Percentiles rank a stretch among this genome's conserved stretches.
Evolutionary conservation across 2,888 invertebrate genomes (phyloP).

Genomic region (Erebia aethiops): DNA sequence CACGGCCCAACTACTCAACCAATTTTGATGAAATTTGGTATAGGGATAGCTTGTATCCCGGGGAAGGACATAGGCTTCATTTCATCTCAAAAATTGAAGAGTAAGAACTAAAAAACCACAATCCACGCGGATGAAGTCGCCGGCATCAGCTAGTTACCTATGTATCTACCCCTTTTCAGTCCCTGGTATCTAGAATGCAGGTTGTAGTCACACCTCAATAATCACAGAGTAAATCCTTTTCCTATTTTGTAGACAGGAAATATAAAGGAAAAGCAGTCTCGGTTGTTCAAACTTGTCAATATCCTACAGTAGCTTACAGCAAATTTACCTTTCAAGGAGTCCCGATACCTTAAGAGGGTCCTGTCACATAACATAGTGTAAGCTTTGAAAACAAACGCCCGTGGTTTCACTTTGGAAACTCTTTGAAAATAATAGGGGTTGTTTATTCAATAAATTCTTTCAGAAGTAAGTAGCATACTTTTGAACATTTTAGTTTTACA

Average conservation of each 20-base stretch:
- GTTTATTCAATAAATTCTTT: conserved; percentile 17
- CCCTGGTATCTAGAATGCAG: not conserved
- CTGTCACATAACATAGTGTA: conserved; percentile 40
- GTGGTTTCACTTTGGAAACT: conserved; percentile 16
- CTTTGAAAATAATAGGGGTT: conserved; percentile 2
- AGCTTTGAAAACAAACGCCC: conserved; percentile 29
- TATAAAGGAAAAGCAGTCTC: conserved; percentile 21
- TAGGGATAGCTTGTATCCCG: too few species aligned
- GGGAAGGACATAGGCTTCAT: too few species aligned
- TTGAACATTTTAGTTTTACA: too few species aligned
- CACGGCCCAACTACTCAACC: too few species aligned
- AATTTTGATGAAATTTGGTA: too few species aligned
- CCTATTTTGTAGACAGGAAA: conserved; percentile 10
- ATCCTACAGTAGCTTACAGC: conserved; percentile 28
- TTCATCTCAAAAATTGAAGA: too few species aligned
- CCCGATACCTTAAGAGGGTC: conserved; percentile 41
- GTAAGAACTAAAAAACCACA: too few species aligned
- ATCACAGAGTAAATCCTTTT: not conserved
- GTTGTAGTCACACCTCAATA: not conserved
- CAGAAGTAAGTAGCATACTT: too few species aligned
- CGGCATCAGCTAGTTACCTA: not conserved
- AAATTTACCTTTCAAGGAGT: conserved; percentile 37
- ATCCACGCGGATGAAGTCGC: not conserved
- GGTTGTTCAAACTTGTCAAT: conserved; percentile 33
- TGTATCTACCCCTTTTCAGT: too few species aligned